Base-by-base conservation (phyloP, 2,888 invertebrate genomes). In the Drosophila pseudotalamancana region DNA sequence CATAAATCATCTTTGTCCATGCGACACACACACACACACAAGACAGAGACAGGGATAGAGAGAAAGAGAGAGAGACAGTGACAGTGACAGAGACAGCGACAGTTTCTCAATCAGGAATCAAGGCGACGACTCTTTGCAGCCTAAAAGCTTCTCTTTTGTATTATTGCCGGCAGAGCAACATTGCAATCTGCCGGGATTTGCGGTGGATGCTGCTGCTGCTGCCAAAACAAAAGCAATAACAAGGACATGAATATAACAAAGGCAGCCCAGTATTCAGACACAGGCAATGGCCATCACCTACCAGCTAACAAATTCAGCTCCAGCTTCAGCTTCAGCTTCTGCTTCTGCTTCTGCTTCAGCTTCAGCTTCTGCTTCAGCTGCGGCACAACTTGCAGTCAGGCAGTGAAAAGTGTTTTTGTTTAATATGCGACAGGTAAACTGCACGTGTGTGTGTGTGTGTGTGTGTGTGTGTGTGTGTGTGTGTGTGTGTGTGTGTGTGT, bases 211-310 rank as follows among this genome's bases (percentile, higher is more conserved):
- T 55, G 31, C 31, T 32, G 21, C 3, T 19, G 45, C 37, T 53
- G 56, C 27, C 40, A 3, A 49, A 63, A 74, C 68, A 78, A 62
- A 74, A 46, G 72, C 85, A 64, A 84, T 80, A 80, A 77, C 84
- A 84, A 71, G 53, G 54, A 64, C 78, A 78, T 81, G 72, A 82
- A 78, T 84, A 75, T 85, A 72, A 74, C 72, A 72, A 67, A 64
- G 55, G 71, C 75, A n/a, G n/a, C n/a, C n/a, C n/a, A n/a, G n/a
- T n/a, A 18, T 18, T 32, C 64, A 46, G 48, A 5, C n/a, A 27
- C 57, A 23, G 48, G 8, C 57, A 42, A 40, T 55, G 37, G 23
- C 11, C 18, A 18, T 31, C 43, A 19, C 29, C 43, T 43, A 29
- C 18, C 48, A 48, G 48, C 34, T 21, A 14, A 19, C 35, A 46